Evolutionary conservation across 2,113 vertebrate genomes (phyloP).

Genomic region (Anguilla japonica): DNA sequence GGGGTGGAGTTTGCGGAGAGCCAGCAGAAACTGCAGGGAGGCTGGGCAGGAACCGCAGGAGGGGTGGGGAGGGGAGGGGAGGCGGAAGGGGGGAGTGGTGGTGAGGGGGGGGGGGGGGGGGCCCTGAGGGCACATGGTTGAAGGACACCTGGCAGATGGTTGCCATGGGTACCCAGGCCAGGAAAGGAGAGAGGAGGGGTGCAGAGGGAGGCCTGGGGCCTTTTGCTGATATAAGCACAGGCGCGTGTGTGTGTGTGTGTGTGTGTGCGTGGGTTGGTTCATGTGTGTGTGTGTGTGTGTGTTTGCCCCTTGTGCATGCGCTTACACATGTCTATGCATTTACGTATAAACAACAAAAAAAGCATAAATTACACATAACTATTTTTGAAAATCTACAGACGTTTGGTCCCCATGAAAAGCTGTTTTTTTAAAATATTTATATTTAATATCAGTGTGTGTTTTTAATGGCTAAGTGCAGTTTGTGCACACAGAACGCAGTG

Average conservation of each 20-base stretch:
- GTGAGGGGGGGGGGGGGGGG: not conserved
- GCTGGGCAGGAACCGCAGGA: not conserved
- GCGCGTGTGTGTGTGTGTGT: not conserved
- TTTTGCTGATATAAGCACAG: constrained; percentile 10
- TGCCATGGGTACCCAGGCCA: constrained; percentile 27
- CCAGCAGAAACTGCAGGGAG: not conserved
- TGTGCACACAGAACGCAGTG: not conserved
- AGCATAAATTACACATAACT: no score
- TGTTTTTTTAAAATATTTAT: not conserved
- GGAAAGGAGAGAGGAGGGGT: not conserved
- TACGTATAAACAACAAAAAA: no score
- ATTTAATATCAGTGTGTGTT: not conserved
- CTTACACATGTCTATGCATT: no score
- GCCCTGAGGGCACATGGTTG: constrained; percentile 10
- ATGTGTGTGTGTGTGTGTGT: not conserved
- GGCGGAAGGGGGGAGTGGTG: not conserved
- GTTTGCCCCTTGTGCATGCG: no score
- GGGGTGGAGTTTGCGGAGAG: not conserved
- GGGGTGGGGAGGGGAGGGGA: not conserved
- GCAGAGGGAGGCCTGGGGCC: not conserved
- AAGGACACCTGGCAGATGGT: constrained; percentile 28
- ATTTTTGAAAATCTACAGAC: no score
- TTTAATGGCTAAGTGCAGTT: not conserved
- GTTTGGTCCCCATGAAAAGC: no score
- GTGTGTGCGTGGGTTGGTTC: not conserved